Evolutionary conservation across 2,888 invertebrate species (phyloP).

Genomic region (Stenotaenia linearis): DNA sequence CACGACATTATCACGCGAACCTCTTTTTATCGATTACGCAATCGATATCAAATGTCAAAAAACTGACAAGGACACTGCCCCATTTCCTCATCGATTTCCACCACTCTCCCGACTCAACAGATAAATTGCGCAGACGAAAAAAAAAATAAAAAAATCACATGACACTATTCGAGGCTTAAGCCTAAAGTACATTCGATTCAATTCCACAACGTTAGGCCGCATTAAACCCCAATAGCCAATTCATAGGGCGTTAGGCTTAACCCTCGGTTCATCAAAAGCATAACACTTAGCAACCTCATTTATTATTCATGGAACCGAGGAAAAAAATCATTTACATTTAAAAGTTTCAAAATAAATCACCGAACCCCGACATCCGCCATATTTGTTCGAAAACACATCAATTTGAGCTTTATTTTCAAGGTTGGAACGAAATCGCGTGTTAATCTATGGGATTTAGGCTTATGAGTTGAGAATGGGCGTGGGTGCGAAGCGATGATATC

Average conservation of each 20-base stretch:
- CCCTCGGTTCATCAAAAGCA: too few relatives aligned
- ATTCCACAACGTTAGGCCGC: neutral
- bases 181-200: neutral
- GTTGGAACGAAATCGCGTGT: too few relatives aligned
- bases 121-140: neutral
- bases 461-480: too few relatives aligned
- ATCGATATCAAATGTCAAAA: neutral
- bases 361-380: too few relatives aligned
- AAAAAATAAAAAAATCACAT: neutral
- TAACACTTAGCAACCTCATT: too few relatives aligned
- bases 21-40: neutral
- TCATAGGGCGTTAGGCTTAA: neutral
- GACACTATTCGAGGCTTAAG: neutral
- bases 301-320: too few relatives aligned
- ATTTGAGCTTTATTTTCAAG: too few relatives aligned
- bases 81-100: constrained; percentile 3
- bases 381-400: too few relatives aligned
- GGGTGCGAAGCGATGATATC: too few relatives aligned
- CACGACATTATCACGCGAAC: neutral
- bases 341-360: too few relatives aligned
- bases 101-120: neutral
- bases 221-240: neutral
- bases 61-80: constrained; percentile 2
- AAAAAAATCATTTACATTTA: too few relatives aligned
- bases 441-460: too few relatives aligned